These are phyloP conservation scores for Trachymyrmex cornetzi DNA, from an alignment of 1,140 invertebrate genomes.

Conservation along the genomic window DNA sequence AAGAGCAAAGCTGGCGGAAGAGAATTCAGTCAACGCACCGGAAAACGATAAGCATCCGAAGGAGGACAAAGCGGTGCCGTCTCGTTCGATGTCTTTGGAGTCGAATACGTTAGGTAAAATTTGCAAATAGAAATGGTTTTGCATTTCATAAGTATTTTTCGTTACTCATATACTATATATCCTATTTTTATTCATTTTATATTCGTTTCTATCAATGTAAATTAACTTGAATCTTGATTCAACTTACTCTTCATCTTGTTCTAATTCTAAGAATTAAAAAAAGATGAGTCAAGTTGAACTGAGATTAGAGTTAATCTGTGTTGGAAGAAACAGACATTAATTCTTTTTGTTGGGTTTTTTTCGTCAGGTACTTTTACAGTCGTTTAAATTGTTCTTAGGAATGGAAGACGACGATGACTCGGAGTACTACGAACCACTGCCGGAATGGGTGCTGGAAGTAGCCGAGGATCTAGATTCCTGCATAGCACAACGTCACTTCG, in stretches of 20 bases:
- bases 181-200: neutral
- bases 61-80: conserved; percentile 73
- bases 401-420: conserved; percentile 87
- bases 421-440: conserved; percentile 88
- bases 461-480: conserved; percentile 98
- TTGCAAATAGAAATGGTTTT: neutral
- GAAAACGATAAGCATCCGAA: conserved; percentile 72
- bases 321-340: no score
- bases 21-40: conserved; percentile 78
- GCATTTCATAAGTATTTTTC: neutral
- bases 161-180: neutral
- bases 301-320: no score
- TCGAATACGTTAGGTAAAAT: conserved; percentile 80
- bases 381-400: conserved; percentile 75
- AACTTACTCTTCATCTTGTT: no score
- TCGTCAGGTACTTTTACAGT: neutral
- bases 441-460: conserved; percentile 97
- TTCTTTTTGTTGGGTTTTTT: neutral
- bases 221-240: no score
- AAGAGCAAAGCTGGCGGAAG: conserved; percentile 92
- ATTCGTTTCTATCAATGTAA: no score
- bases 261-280: no score
- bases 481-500: conserved; percentile 98
- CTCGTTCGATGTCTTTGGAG: conserved; percentile 82
- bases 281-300: no score